These are phyloP conservation scores for Paralichthys olivaceus DNA, from an alignment of 2,113 vertebrate species.

Conservation along the genomic window DNA sequence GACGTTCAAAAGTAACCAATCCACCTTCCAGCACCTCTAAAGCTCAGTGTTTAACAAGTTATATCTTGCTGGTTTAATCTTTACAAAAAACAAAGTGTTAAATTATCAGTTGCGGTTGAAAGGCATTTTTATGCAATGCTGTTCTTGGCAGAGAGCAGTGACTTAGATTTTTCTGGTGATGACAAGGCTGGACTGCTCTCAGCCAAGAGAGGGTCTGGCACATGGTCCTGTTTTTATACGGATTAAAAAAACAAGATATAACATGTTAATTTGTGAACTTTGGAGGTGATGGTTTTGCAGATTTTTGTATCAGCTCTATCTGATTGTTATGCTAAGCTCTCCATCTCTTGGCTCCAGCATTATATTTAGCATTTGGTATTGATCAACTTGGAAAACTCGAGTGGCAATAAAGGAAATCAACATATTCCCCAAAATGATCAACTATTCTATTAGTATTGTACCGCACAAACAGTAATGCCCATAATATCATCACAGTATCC, in stretches of 20 bases:
- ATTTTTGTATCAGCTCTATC: background rate
- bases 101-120: background rate
- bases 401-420: background rate
- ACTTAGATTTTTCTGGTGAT: background rate
- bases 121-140: background rate
- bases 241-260: background rate
- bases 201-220: slow-evolving; percentile 1
- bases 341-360: background rate
- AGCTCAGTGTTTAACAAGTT: background rate
- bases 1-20: background rate
- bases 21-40: background rate
- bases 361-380: background rate
- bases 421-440: no score
- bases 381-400: background rate
- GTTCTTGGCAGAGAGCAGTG: background rate
- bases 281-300: background rate
- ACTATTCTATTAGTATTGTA: background rate
- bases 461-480: background rate
- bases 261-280: slow-evolving; percentile 3
- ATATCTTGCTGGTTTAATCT: background rate
- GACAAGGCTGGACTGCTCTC: background rate
- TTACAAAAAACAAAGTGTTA: background rate
- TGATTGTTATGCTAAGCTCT: background rate
- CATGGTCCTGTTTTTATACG: background rate
- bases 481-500: background rate